Percentiles rank a stretch among this genome's conserved stretches.
These are phyloP conservation scores for Pagetopsis macropterus DNA, from an alignment of 2,797 vertebrate species.

Conservation along the genomic window DNA sequence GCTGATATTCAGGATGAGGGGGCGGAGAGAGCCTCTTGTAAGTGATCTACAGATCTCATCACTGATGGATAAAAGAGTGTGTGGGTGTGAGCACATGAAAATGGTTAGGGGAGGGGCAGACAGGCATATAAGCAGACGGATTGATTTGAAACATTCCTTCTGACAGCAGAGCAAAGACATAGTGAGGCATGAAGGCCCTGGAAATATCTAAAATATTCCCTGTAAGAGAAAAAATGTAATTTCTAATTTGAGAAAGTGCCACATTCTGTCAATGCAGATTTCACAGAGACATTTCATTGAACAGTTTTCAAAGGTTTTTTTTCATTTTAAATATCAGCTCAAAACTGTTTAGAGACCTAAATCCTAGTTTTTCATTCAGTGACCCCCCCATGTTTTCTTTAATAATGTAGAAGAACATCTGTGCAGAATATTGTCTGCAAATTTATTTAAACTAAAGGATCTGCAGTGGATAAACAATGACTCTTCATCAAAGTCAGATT, in stretches of 20 bases:
- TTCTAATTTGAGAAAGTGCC: constrained; percentile 25
- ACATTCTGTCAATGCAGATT: neutral
- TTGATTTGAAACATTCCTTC: constrained; percentile 52
- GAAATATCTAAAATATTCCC: constrained; percentile 9
- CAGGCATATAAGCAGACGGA: constrained; percentile 45
- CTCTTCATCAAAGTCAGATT: constrained; percentile 24
- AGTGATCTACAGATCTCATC: constrained; percentile 64
- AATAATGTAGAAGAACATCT: constrained; percentile 57
- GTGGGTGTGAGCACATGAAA: constrained; percentile 68
- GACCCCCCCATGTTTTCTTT: constrained; percentile 18
- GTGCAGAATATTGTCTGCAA: constrained; percentile 25
- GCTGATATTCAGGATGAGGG: constrained; percentile 67
- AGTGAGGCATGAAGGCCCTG: neutral
- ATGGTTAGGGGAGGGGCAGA: constrained; percentile 49
- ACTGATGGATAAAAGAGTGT: constrained; percentile 55
- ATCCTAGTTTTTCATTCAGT: constrained; percentile 19
- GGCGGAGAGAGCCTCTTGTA: constrained; percentile 64
- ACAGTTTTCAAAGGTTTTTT: neutral
- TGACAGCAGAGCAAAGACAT: constrained; percentile 13
- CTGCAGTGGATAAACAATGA: constrained; percentile 32
- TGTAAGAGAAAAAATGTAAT: neutral
- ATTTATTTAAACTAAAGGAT: constrained; percentile 38
- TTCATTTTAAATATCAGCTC: constrained; percentile 10
- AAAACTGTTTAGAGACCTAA: constrained; percentile 12
- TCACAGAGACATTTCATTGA: constrained; percentile 3